Conservation (phyloP, 2,888 invertebrate genomes). For the Lasius fuliginosus region DNA sequence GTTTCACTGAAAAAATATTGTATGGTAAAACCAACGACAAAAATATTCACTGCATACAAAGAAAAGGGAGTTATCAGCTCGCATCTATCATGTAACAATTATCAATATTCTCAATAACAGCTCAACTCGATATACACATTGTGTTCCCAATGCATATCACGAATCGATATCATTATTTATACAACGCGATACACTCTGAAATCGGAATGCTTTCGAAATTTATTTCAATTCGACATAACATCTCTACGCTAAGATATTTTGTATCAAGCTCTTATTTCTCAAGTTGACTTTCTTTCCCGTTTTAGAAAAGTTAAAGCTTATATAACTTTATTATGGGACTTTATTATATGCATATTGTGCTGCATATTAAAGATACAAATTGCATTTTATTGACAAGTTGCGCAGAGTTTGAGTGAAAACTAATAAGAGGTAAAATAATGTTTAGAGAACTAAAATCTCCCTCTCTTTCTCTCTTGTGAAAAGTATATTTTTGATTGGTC, state of each 20-base stretch:
- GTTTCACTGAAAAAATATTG: conserved; percentile 40
- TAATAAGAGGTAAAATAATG: conserved; percentile 53
- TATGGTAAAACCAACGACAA: conserved; percentile 28
- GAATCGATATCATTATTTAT: conserved; percentile 22
- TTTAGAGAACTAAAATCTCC: conserved; percentile 60
- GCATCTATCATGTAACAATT: conserved; percentile 12
- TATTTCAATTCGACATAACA: not conserved
- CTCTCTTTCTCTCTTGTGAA: conserved; percentile 53
- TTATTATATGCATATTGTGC: not conserved
- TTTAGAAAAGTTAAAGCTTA: conserved; percentile 38
- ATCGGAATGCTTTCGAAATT: conserved; percentile 23
- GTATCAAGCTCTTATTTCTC: not conserved
- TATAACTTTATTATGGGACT: conserved; percentile 6
- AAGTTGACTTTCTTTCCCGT: not conserved
- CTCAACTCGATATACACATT: not conserved
- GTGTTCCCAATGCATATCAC: not conserved
- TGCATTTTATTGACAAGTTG: conserved; percentile 1
- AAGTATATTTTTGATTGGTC: conserved; percentile 72
- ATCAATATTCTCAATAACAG: conserved; percentile 19
- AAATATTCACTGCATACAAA: conserved; percentile 42
- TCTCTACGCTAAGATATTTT: not conserved
- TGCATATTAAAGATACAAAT: conserved; percentile 25
- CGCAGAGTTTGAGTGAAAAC: conserved; percentile 53
- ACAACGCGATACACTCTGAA: conserved; percentile 8
- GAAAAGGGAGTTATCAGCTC: conserved; percentile 3